These are phyloP conservation scores for Podocnemis expansa DNA, from an alignment of 2,113 vertebrate genomes.

Conservation along the genomic window DNA sequence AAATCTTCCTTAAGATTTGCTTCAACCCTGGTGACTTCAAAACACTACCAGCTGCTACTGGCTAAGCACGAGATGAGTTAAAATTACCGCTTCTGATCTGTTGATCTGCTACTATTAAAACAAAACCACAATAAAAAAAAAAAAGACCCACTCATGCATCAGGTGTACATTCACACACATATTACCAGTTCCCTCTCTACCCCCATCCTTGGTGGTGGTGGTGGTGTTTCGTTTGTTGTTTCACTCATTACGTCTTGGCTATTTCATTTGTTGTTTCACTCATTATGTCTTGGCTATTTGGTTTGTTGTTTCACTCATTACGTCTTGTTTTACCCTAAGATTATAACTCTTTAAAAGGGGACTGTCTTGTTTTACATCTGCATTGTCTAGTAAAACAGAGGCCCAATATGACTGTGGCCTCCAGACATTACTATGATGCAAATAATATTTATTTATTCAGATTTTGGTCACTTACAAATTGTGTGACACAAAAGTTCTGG, in stretches of 20 bases:
- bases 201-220: neutral
- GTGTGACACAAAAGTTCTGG: neutral
- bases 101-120: neutral
- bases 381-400: neutral
- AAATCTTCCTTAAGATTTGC: neutral
- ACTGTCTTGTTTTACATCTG: neutral
- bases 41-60: neutral
- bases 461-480: neutral
- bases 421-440: neutral
- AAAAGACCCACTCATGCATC: accelerated
- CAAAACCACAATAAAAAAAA: neutral
- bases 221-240: neutral
- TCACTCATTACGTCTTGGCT: too few relatives aligned
- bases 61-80: neutral
- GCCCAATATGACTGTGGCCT: neutral
- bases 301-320: neutral
- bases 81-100: neutral
- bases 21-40: neutral
- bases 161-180: neutral
- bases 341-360: neutral
- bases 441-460: neutral
- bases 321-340: neutral
- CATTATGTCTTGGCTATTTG: neutral
- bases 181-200: neutral
- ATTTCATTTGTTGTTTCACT: neutral